phyloP scores from a whole-genome alignment of 2,113 vertebrate species.

The Notothenia coriiceps region DNA sequence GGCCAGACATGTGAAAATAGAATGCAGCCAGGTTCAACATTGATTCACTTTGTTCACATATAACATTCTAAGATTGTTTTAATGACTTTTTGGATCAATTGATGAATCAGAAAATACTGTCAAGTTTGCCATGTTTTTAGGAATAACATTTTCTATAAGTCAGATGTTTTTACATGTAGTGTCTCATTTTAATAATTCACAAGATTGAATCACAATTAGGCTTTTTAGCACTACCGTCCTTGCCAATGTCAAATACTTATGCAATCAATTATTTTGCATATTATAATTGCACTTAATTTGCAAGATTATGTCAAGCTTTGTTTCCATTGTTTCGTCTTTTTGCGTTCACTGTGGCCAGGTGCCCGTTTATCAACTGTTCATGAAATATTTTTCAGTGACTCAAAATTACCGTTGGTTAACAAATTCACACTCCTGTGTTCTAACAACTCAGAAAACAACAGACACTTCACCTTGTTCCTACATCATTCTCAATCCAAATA shows the following conservation, averaged over 20 bases:
- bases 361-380: background rate
- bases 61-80: too few species aligned
- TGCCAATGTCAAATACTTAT: background rate
- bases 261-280: background rate
- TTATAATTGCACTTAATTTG: background rate
- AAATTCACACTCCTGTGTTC: background rate
- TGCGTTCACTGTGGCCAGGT: background rate
- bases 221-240: too few species aligned
- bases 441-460: background rate
- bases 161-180: background rate
- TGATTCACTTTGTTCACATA: too few species aligned
- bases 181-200: background rate
- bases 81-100: too few species aligned
- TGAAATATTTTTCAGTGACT: conserved; percentile 8
- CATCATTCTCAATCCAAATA: background rate
- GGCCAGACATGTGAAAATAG: too few species aligned
- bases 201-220: too few species aligned
- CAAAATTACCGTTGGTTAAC: background rate
- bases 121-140: too few species aligned
- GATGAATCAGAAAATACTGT: too few species aligned
- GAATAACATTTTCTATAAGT: too few species aligned
- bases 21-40: too few species aligned
- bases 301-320: background rate
- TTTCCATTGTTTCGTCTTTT: background rate
- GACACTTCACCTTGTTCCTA: conserved; percentile 1